These are phyloP conservation scores for Solenodon paradoxus DNA, from an alignment of 2,113 vertebrate genomes.

Conservation along the genomic window DNA sequence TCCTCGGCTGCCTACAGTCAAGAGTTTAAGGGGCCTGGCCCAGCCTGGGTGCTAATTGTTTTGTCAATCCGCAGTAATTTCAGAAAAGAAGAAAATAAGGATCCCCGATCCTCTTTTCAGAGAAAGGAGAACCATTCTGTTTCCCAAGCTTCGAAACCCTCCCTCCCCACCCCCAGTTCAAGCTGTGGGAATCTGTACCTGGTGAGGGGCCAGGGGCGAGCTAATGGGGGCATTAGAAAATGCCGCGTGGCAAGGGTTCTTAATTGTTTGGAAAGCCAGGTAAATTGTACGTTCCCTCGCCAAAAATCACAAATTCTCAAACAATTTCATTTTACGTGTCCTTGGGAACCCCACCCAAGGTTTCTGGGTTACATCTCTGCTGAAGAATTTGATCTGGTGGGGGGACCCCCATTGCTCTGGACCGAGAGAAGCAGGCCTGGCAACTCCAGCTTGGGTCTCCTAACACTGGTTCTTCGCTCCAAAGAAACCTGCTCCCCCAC, in stretches of 20 bases:
- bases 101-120: not conserved
- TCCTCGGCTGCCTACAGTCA: slow-evolving; percentile 47
- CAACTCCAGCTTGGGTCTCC: slow-evolving; percentile 1
- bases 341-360: not conserved
- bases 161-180: not conserved
- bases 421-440: not conserved
- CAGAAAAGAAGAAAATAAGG: not conserved
- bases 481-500: not conserved
- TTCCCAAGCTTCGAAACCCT: not conserved
- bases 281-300: not conserved
- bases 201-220: not conserved
- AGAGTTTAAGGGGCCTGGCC: slow-evolving; percentile 60
- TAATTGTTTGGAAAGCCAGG: not conserved
- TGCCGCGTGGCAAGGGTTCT: not conserved
- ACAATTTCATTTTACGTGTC: not conserved
- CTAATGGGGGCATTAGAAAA: not conserved
- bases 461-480: slow-evolving; percentile 16
- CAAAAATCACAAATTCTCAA: not conserved
- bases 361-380: not conserved
- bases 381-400: not conserved
- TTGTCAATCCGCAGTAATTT: slow-evolving; percentile 65
- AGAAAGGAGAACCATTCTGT: slow-evolving; percentile 35
- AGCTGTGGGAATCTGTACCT: not conserved
- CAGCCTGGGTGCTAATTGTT: slow-evolving; percentile 73
- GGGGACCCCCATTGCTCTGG: not conserved